phyloP scores from a whole-genome alignment of 64 coral and sea anemone genomes.

The Orbicella faveolata region DNA sequence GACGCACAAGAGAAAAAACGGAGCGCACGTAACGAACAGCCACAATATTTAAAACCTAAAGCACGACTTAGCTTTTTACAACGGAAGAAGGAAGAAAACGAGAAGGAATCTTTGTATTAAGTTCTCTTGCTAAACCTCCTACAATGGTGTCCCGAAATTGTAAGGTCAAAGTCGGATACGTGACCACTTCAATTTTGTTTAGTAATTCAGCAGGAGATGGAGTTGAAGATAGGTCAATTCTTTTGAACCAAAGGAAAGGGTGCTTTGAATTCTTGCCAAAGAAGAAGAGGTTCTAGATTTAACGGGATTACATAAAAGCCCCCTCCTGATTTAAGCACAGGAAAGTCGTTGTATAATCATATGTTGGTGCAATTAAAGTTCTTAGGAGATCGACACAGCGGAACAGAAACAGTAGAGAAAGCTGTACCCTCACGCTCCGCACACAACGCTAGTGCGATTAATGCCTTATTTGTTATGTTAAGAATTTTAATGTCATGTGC shows the following conservation, averaged over 20 bases:
- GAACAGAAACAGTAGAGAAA: too few relatives aligned
- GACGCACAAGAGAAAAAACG: neutral
- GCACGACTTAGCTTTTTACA: neutral
- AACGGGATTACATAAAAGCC: neutral
- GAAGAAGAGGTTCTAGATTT: neutral
- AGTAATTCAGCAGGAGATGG: neutral
- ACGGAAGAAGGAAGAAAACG: too few relatives aligned
- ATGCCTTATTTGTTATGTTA: neutral
- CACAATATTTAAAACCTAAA: neutral
- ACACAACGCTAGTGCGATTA: neutral
- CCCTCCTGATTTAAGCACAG: neutral
- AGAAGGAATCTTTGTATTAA: too few relatives aligned
- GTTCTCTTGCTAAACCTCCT: neutral
- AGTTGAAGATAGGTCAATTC: neutral
- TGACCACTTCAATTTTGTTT: neutral
- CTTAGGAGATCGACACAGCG: too few relatives aligned
- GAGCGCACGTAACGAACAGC: neutral
- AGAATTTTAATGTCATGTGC: neutral
- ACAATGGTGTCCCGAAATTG: neutral
- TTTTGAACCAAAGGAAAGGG: slow-evolving; percentile 16
- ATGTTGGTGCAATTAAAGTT: neutral
- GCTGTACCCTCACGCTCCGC: neutral
- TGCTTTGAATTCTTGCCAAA: neutral
- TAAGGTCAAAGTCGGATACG: neutral
- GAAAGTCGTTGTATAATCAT: neutral